Evolutionary conservation across 2,113 vertebrate genomes (phyloP), one percentile per base, ranked within the genome.

Genomic region (Myrmophylax atrothorax): DNA sequence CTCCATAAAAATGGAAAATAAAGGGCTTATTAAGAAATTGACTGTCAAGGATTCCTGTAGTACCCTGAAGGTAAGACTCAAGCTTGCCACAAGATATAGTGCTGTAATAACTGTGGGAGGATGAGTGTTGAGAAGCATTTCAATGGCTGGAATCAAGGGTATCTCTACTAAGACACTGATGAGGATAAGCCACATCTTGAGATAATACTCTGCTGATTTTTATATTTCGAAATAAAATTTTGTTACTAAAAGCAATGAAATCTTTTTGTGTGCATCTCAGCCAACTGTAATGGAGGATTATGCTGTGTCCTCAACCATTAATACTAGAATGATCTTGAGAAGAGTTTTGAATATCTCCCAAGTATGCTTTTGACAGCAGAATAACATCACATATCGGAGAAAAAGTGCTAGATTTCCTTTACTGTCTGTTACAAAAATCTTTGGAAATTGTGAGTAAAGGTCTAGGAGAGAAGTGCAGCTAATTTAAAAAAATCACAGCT

Each of bases 121-220:
- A 33, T 44, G 73, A 80, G 37, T 23, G 59, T 33, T 89, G 81
- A 56, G 40, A 91, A 80, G 46, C 33, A 38, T 77, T 91, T 90
- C 16, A 50, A 9, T 59, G 73, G 47, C 53, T 85, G 84, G 83
- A 93, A 91, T 63, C 16, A 79, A 85, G 44, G 87, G 44, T 70
- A 37, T 67, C 90, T 90, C 91, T 88, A 90, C 88, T 88, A 83
- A 67, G 20, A 25, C 55, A 79, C 11, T 70, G 70, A 25, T 90
- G 50, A 72, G 50, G 42, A 81, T 70, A 52, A 55, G 35, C 47
- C 15, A 10, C 31, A 59, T 90, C 81, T 82, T 70, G 67, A 88
- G 72, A 77, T 90, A 94, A 95, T 5, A 22, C 70, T 94, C 62
- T 85, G 49, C 29, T 88, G 73, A 56, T 70, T 91, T 93, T 92